phyloP scores from a whole-genome alignment of 1,140 invertebrate species.

The Hyles vespertilio region DNA sequence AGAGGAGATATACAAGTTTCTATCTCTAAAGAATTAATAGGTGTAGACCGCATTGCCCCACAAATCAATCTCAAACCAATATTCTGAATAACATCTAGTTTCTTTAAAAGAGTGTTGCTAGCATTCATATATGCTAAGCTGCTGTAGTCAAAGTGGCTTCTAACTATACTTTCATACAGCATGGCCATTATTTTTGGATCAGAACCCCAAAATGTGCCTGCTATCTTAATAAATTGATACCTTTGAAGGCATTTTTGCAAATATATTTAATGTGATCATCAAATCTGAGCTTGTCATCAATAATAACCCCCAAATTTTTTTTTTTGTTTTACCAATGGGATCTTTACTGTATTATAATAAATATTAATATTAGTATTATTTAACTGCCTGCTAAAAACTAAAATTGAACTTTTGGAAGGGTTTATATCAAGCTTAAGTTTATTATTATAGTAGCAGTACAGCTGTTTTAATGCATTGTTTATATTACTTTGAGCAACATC shows the following conservation, averaged over 20 bases:
- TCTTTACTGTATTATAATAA: conserved; percentile 6
- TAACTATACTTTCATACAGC: conserved; percentile 15
- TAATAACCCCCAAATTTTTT: conserved; percentile 17
- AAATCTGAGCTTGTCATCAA: conserved; percentile 19
- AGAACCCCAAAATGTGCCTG: conserved; percentile 20
- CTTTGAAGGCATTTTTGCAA: conserved; percentile 13
- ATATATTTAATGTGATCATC: conserved; percentile 16
- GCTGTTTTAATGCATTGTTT: too few relatives aligned
- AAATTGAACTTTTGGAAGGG: conserved; percentile 1
- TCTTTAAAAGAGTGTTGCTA: conserved; percentile 8
- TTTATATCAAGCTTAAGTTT: conserved; percentile 16
- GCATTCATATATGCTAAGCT: conserved; percentile 15
- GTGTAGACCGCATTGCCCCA: conserved; percentile 17
- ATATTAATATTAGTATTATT: neutral
- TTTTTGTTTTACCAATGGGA: conserved; percentile 11
- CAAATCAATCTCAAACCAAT: conserved; percentile 18
- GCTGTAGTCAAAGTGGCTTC: conserved; percentile 22
- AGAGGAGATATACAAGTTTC: conserved; percentile 18
- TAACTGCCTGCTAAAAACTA: neutral
- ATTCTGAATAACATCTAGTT: conserved; percentile 14
- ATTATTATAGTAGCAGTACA: conserved; percentile 9
- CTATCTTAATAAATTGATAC: conserved; percentile 18
- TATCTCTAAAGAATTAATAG: conserved; percentile 19
- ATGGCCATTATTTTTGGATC: conserved; percentile 13
- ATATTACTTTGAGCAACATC: too few relatives aligned